Percentiles rank a stretch among this genome's conserved stretches.
These are phyloP conservation scores for Vollenhovia emeryi DNA, from an alignment of 1,140 invertebrate species.

Conservation along the genomic window DNA sequence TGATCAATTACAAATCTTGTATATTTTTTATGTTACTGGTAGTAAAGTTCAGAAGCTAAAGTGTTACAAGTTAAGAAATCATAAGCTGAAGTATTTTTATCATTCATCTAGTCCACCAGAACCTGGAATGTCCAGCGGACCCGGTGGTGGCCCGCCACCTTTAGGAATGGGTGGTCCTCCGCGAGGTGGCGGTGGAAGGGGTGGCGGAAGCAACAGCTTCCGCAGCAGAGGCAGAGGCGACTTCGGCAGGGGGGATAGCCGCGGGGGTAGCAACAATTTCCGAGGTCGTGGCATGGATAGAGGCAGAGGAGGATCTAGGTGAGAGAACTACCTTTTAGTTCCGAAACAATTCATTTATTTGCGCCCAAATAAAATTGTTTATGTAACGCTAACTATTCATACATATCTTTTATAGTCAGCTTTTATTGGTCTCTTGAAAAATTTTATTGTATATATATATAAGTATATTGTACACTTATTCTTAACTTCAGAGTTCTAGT, in stretches of 20 bases:
- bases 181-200: constrained; percentile 77
- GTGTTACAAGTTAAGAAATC: not conserved
- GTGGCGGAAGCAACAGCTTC: constrained; percentile 80
- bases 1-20: not conserved
- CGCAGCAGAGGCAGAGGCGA: constrained; percentile 76
- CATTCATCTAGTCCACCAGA: constrained; percentile 77
- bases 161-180: constrained; percentile 78
- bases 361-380: not conserved
- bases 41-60: not conserved
- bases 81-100: not conserved
- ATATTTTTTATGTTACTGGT: not conserved
- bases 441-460: not conserved
- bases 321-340: constrained; percentile 12
- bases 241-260: constrained; percentile 75
- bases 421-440: not conserved
- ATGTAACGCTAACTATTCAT: too few species aligned
- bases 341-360: not conserved
- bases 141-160: constrained; percentile 75
- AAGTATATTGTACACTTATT: not conserved
- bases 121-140: constrained; percentile 75
- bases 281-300: constrained; percentile 79
- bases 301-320: constrained; percentile 81
- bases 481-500: not conserved
- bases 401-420: not conserved
- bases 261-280: constrained; percentile 71